Evolutionary conservation across 2,797 vertebrate genomes (phyloP), one percentile per base, ranked within the genome.

Genomic region (Leucoraja ocellata): DNA sequence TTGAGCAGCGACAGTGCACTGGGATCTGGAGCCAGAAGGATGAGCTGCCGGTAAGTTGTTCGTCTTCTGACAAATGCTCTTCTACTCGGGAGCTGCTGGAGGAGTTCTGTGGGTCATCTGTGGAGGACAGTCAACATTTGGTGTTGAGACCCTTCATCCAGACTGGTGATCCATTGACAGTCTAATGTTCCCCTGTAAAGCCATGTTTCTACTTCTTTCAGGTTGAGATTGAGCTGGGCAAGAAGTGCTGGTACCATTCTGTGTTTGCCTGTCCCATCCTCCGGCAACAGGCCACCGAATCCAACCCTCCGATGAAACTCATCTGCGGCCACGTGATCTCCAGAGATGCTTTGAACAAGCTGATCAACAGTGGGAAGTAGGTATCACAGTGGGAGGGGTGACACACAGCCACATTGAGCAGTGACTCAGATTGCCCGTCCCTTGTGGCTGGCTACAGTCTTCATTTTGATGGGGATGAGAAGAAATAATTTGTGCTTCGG

Each of bases 241-340:
- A 98, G 96, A 98, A 98, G 95, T 98, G 98, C 96, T 98, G 98
- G 98, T 98, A 98, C 95, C 98, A 98, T 95, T 98, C 98, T 0
- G 98, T 98, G 95, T 98, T 98, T 11, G 97, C 98, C n/a, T 98
- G 98, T 95, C 98, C 98, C 36, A 98, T 98, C 94, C 97, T 98
- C 93, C 96, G 98, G 94, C 98, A 98, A 95, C 98, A 98, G 95
- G 98, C 98, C 0, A 98, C 98, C 0, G 98, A 98, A 94, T 98
- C 97, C 94, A 98, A 98, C 94, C 98, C 98, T 32, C 98, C 98
- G n/a, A 98, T 98, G 97, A 98, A 98, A 95, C 98, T 98, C 93
- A 97, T 98, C 95, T 98, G 98, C 71, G 98, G 98, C 63, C 98
- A 98, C 0, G 97, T 98, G 94, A 98, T 98, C 95, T 98, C 98